phyloP scores from a whole-genome alignment of 2,888 invertebrate species.

The Ichneumon xanthorius region DNA sequence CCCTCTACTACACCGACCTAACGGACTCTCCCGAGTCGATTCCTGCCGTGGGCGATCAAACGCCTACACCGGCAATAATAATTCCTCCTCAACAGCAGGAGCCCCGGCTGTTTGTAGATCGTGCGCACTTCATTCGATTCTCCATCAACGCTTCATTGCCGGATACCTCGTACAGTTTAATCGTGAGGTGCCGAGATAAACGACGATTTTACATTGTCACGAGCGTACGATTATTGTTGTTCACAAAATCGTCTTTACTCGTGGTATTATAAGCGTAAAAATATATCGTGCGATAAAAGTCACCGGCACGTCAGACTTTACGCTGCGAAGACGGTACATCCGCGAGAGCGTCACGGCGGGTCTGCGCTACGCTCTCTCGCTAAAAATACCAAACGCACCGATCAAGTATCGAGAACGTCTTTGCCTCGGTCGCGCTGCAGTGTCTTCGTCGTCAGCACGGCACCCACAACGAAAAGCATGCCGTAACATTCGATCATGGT shows the following conservation, averaged over 20 bases:
- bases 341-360: constrained; percentile 38
- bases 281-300: constrained; percentile 63
- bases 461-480: no score
- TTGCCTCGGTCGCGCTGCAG: constrained; percentile 58
- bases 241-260: neutral
- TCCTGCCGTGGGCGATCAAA: constrained; percentile 39
- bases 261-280: neutral
- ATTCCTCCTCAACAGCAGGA: constrained; percentile 32
- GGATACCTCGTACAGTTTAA: neutral
- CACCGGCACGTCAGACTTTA: constrained; percentile 73
- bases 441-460: constrained; percentile 62
- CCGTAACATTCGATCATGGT: no score
- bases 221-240: neutral
- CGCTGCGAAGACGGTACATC: constrained; percentile 50
- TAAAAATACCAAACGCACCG: constrained; percentile 79
- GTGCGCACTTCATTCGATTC: constrained; percentile 9
- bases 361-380: constrained; percentile 62
- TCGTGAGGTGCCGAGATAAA: no score
- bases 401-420: constrained; percentile 79
- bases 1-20: constrained; percentile 45
- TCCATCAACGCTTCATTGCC: neutral
- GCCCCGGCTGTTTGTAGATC: constrained; percentile 18
- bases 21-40: constrained; percentile 28
- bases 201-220: neutral
- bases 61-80: constrained; percentile 50